Evolutionary conservation across 2,888 invertebrate species (phyloP).

Genomic region (Rhabditophanes sp.): DNA sequence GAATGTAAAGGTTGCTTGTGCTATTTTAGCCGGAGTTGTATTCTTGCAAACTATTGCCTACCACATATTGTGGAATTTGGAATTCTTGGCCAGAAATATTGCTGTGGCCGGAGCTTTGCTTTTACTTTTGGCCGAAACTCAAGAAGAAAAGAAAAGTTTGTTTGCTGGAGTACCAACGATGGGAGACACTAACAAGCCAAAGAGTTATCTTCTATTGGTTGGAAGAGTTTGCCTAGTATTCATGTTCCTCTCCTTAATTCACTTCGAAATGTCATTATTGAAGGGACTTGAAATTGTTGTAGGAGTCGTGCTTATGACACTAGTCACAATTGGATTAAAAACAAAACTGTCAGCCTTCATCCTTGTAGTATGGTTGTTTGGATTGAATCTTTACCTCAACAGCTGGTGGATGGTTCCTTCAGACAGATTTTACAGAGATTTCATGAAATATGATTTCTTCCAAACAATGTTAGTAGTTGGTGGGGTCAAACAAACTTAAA

Average conservation of each 20-base stretch:
- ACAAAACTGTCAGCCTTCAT: conserved; percentile 90
- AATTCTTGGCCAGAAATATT: conserved; percentile 82
- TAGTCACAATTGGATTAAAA: conserved; percentile 91
- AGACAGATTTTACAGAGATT: conserved; percentile 88
- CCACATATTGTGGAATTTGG: conserved; percentile 89
- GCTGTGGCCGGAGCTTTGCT: conserved; percentile 91
- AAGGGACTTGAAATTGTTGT: conserved; percentile 65
- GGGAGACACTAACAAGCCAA: conserved; percentile 74
- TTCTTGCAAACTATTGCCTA: conserved; percentile 61
- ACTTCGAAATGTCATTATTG: conserved; percentile 75
- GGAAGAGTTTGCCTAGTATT: conserved; percentile 86
- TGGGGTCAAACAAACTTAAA: too few species aligned
- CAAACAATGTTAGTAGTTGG: conserved; percentile 52
- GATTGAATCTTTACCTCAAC: conserved; percentile 88
- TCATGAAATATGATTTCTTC: conserved; percentile 97
- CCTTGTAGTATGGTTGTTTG: conserved; percentile 66
- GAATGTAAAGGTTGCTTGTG: conserved; percentile 61
- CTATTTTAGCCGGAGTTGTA: conserved; percentile 81
- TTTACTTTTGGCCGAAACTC: conserved; percentile 73
- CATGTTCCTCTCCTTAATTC: conserved; percentile 90
- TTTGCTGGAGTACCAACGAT: conserved; percentile 66
- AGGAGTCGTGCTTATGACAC: conserved; percentile 74
- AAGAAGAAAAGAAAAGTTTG: conserved; percentile 52
- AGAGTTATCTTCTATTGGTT: conserved; percentile 83
- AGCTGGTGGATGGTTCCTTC: conserved; percentile 93